phyloP scores from a whole-genome alignment of 2,888 invertebrate species.

The Eueremaeus valkanovi region DNA sequence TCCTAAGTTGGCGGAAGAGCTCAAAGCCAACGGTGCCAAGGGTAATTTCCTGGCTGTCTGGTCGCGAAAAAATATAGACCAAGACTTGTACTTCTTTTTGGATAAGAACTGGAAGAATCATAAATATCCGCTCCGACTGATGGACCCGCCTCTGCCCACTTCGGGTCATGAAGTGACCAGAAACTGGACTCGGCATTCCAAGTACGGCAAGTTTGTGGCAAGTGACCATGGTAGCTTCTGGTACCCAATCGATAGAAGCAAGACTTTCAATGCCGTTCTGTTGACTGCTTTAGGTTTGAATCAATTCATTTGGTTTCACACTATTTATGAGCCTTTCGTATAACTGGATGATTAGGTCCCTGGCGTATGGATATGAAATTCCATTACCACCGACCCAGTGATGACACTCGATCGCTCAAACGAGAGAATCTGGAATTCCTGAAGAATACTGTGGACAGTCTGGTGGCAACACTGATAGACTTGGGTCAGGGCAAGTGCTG shows the following conservation, averaged over 20 bases:
- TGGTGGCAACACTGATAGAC: conserved; percentile 45
- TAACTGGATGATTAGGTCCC: conserved; percentile 43
- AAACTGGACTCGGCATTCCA: conserved; percentile 33
- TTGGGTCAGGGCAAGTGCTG: conserved; percentile 43
- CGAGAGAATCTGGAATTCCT: conserved; percentile 46
- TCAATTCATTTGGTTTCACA: too few species aligned
- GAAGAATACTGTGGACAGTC: conserved; percentile 46
- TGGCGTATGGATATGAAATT: conserved; percentile 45
- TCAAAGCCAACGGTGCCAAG: conserved; percentile 27
- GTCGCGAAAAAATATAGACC: conserved; percentile 39
- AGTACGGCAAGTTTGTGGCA: conserved; percentile 48
- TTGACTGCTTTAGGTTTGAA: conserved; percentile 54
- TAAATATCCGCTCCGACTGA: conserved; percentile 32
- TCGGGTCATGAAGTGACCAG: conserved; percentile 31
- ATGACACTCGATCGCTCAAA: conserved; percentile 44
- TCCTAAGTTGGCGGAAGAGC: conserved; percentile 36
- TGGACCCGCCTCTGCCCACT: conserved; percentile 42
- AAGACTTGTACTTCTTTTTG: conserved; percentile 34
- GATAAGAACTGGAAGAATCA: conserved; percentile 38
- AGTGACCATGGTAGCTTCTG: conserved; percentile 53
- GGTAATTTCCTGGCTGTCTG: conserved; percentile 41
- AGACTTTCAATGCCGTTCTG: conserved; percentile 50
- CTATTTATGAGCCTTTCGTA: background rate
- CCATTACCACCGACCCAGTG: conserved; percentile 47
- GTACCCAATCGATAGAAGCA: conserved; percentile 47